These are phyloP conservation scores for Drosophila antonietae DNA, from an alignment of 2,888 invertebrate genomes.

Conservation along the genomic window DNA sequence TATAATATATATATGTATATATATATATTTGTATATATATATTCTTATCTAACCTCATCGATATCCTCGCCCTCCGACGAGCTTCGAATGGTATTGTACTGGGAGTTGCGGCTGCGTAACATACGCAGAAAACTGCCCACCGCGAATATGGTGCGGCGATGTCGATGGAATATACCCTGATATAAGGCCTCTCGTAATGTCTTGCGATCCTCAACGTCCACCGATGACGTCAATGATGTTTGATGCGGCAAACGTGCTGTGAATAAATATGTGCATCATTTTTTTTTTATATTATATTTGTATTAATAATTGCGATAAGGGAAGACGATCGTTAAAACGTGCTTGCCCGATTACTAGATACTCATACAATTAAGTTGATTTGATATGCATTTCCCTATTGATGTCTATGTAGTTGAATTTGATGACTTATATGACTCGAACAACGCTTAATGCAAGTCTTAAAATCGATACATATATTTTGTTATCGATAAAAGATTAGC, in stretches of 20 bases:
- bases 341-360: neutral
- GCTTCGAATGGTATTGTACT: conserved; percentile 90
- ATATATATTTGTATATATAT: conserved; percentile 24
- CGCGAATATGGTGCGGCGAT: conserved; percentile 90
- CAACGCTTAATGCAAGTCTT: neutral
- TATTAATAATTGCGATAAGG: conserved; percentile 39
- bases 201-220: conserved; percentile 89
- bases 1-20: conserved; percentile 8
- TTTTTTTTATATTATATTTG: conserved; percentile 15
- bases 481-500: neutral
- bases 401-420: neutral
- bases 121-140: conserved; percentile 91
- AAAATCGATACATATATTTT: neutral
- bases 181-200: conserved; percentile 89
- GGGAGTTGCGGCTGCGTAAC: conserved; percentile 90
- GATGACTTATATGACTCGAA: neutral
- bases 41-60: conserved; percentile 84
- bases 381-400: neutral
- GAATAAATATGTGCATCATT: conserved; percentile 47
- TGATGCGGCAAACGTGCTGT: conserved; percentile 87
- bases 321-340: conserved; percentile 17
- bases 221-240: conserved; percentile 87
- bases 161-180: conserved; percentile 91
- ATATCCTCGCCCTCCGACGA: conserved; percentile 85
- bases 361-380: neutral